Percentiles rank a stretch among this genome's conserved stretches.
phyloP scores from a whole-genome alignment of 2,797 vertebrate species.

The Liparis tanakae region DNA sequence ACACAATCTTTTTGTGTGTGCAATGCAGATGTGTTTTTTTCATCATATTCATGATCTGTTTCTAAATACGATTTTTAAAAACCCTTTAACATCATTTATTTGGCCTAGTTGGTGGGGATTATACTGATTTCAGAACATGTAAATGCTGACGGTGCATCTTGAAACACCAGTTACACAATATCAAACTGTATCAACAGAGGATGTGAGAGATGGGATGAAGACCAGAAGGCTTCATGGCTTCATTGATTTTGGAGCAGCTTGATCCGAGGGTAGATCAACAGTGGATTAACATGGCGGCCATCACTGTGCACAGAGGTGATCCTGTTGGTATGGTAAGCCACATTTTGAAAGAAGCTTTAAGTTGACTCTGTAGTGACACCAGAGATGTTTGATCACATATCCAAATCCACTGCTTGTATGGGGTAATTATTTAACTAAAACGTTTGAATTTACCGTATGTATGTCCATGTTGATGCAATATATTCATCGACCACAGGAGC shows the following conservation, averaged over 20 bases:
- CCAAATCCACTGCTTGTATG: constrained; percentile 19
- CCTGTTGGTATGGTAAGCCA: constrained; percentile 45
- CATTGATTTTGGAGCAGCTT: constrained; percentile 76
- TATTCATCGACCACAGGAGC: background rate
- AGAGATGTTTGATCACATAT: constrained; percentile 29
- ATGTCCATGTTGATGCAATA: background rate
- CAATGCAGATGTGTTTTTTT: background rate
- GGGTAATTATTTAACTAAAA: background rate
- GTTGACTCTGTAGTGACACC: constrained; percentile 38
- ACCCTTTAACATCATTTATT: background rate
- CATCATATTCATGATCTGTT: background rate
- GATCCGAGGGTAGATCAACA: constrained; percentile 73
- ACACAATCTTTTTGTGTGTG: background rate
- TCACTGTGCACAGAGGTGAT: constrained; percentile 38
- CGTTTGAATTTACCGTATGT: background rate
- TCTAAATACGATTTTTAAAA: background rate
- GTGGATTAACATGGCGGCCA: constrained; percentile 76
- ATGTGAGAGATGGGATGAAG: constrained; percentile 59
- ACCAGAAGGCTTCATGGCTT: constrained; percentile 65
- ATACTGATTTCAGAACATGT: constrained; percentile 26
- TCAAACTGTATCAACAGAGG: constrained; percentile 47
- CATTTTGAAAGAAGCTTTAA: constrained; percentile 48
- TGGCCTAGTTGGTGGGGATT: background rate
- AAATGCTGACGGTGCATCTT: constrained; percentile 7
- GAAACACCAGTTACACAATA: constrained; percentile 23